A percentile compares a stretch with the other conserved stretches of the same genome.
phyloP scores from a whole-genome alignment of 2,113 vertebrate genomes.

The Heliornis fulica region DNA sequence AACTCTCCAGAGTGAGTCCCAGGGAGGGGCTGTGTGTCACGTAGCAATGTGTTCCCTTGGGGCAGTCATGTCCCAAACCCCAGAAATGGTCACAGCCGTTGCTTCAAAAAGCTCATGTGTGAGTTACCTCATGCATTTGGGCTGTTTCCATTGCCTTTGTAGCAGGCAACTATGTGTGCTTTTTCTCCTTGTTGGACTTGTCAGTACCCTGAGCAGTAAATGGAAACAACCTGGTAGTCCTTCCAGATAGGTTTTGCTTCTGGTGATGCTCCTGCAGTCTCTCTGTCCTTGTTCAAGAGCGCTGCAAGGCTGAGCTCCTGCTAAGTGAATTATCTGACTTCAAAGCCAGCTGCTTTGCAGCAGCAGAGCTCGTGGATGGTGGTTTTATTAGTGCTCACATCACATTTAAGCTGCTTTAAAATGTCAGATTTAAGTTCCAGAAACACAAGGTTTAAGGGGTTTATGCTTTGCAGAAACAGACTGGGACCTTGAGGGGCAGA shows the following conservation, averaged over 20 bases:
- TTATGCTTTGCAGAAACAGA: neutral
- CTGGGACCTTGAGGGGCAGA: neutral
- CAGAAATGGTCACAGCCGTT: neutral
- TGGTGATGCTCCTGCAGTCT: neutral
- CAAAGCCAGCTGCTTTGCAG: slow-evolving; percentile 21
- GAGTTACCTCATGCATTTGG: neutral
- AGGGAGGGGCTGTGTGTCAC: neutral
- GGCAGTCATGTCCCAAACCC: neutral
- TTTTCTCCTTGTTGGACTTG: neutral
- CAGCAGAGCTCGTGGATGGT: neutral
- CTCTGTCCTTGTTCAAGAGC: neutral
- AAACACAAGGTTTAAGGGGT: neutral
- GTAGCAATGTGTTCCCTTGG: neutral
- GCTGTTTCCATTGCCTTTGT: neutral
- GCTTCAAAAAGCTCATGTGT: neutral
- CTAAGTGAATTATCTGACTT: slow-evolving; percentile 28
- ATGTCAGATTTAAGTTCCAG: slow-evolving; percentile 40
- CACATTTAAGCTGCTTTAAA: slow-evolving; percentile 22
- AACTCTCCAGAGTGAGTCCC: neutral
- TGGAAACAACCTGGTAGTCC: neutral
- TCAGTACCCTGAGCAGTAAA: neutral
- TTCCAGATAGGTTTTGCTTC: neutral
- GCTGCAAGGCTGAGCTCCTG: neutral
- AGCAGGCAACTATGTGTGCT: neutral
- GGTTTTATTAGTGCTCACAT: neutral